A percentile compares a stretch with the other conserved stretches of the same genome.
Conservation (phyloP, 2,797 vertebrate genomes). For the Natrix natrix region DNA sequence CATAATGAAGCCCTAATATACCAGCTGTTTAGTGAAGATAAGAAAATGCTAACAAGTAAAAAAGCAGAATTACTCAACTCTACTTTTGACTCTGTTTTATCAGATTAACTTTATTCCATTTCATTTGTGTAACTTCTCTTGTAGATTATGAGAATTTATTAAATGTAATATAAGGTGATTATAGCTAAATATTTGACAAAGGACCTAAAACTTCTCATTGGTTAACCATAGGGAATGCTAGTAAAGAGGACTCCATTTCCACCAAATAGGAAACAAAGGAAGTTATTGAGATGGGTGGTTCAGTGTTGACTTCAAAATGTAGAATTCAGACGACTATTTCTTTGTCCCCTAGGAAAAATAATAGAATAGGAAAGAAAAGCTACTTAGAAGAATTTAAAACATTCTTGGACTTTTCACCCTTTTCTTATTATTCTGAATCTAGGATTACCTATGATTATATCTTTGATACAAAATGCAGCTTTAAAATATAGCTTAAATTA, state of each 20-base stretch:
- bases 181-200: not conserved
- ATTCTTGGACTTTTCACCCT: not conserved
- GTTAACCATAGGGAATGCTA: not conserved
- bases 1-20: not conserved
- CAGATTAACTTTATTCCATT: not conserved
- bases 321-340: not conserved
- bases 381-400: not conserved
- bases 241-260: not conserved
- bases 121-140: not conserved
- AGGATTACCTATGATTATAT: not conserved
- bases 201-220: not conserved
- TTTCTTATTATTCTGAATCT: not conserved
- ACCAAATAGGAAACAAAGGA: not conserved
- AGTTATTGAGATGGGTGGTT: not conserved
- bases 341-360: not conserved
- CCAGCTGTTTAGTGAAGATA: not conserved
- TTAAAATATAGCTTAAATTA: conserved; percentile 36
- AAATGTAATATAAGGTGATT: not conserved
- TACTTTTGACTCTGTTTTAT: not conserved
- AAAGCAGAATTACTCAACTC: not conserved
- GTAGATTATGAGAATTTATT: not conserved
- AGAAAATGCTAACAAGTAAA: not conserved
- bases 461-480: not conserved
- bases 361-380: not conserved
- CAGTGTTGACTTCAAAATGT: not conserved